phyloP scores from a whole-genome alignment of 2,797 vertebrate species.

The Harpagifer antarcticus region DNA sequence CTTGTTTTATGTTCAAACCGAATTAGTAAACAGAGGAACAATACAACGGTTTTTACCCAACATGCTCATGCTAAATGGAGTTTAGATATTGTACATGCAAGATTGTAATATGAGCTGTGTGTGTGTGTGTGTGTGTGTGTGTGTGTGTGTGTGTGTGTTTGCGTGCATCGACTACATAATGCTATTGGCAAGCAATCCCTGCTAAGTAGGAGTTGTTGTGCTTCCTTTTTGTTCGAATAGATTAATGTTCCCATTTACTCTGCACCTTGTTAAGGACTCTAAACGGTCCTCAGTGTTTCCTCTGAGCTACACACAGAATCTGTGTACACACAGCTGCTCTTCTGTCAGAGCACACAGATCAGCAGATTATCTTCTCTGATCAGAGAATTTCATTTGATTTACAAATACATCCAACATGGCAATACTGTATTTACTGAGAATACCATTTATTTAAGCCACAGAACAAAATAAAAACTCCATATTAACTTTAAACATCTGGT shows the following conservation, averaged over 20 bases:
- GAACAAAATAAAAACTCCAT: not conserved
- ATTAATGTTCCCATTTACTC: conserved; percentile 27
- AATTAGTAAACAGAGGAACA: too few species aligned
- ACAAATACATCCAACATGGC: not conserved
- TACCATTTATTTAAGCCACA: conserved; percentile 2
- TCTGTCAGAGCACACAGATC: not conserved
- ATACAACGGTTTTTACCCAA: too few species aligned
- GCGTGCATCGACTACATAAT: conserved; percentile 65
- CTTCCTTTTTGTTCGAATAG: conserved; percentile 52
- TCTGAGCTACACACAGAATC: not conserved
- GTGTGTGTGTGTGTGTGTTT: too few species aligned
- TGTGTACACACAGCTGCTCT: not conserved
- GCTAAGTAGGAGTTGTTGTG: conserved; percentile 41
- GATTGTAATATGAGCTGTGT: too few species aligned
- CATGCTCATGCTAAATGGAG: too few species aligned
- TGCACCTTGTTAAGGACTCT: conserved; percentile 15
- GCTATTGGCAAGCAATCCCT: conserved; percentile 40
- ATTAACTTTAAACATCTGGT: not conserved
- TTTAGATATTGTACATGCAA: too few species aligned
- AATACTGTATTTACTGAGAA: not conserved
- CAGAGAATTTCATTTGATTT: not conserved
- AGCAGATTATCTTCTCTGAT: not conserved
- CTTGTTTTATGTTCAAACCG: too few species aligned
- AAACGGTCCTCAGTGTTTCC: not conserved
- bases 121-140: too few species aligned